Conservation (phyloP, 2,113 vertebrate genomes). For the Misgurnus mizolepis region DNA sequence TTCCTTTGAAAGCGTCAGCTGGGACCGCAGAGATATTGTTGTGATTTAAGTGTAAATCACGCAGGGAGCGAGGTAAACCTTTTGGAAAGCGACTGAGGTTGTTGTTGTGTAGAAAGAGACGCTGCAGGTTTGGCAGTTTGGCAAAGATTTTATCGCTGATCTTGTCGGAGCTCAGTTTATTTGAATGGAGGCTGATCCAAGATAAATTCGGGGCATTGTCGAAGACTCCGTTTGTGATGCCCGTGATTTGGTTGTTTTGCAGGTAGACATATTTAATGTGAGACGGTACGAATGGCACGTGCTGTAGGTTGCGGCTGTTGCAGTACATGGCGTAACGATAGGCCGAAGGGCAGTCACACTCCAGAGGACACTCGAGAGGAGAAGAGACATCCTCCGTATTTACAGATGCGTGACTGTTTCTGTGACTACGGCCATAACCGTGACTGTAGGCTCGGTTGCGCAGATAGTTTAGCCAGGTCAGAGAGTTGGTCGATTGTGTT, state of each 20-base stretch:
- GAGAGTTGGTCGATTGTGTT: conserved; percentile 13
- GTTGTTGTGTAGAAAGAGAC: conserved; percentile 87
- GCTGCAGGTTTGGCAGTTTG: conserved; percentile 84
- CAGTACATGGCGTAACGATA: conserved; percentile 94
- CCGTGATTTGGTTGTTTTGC: conserved; percentile 87
- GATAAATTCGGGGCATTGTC: conserved; percentile 88
- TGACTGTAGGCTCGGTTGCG: conserved; percentile 45
- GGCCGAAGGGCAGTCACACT: conserved; percentile 85
- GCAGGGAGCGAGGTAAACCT: conserved; percentile 84
- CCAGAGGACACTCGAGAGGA: conserved; percentile 82
- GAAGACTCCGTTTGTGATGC: conserved; percentile 86
- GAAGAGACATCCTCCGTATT: conserved; percentile 42
- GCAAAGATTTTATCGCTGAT: conserved; percentile 85
- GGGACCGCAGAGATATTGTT: conserved; percentile 86
- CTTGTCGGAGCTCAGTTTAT: conserved; percentile 85
- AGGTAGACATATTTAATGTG: conserved; percentile 94
- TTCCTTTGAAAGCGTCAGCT: conserved; percentile 76
- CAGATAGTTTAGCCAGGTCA: conserved; percentile 54
- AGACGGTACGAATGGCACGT: conserved; percentile 84
- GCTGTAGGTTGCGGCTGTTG: conserved; percentile 85
- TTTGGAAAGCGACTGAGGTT: conserved; percentile 84
- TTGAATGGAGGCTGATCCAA: conserved; percentile 90
- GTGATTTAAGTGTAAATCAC: conserved; percentile 81
- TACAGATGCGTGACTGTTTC: conserved; percentile 17
- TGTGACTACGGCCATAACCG: conserved; percentile 29